Evolutionary conservation across 2,797 vertebrate species (phyloP).

Genomic region (Numenius phaeopus): DNA sequence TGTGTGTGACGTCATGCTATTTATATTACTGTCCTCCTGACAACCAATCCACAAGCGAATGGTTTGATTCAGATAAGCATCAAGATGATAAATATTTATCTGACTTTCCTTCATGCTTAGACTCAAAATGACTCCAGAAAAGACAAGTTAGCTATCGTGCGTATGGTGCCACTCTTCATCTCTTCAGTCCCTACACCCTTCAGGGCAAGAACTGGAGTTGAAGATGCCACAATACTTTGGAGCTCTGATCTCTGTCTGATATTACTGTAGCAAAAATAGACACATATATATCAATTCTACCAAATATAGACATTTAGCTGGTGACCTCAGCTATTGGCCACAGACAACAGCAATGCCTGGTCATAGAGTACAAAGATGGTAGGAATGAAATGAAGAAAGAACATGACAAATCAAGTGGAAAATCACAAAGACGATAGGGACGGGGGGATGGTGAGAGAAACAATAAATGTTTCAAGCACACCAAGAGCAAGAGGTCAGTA

Average conservation of each 20-base stretch:
- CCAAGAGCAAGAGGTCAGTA: background rate
- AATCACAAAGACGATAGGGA: background rate
- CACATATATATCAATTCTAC: background rate
- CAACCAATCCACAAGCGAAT: background rate
- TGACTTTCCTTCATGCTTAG: background rate
- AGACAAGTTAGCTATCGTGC: background rate
- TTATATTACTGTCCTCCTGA: background rate
- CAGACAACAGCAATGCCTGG: background rate
- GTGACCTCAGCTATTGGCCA: background rate
- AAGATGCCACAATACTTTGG: background rate
- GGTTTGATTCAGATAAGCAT: slow-evolving; percentile 26
- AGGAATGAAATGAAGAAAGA: slow-evolving; percentile 5
- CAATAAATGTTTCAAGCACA: slow-evolving; percentile 19
- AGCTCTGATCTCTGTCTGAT: background rate
- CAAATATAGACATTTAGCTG: background rate
- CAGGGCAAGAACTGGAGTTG: background rate
- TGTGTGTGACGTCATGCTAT: background rate
- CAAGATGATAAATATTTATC: background rate
- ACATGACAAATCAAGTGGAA: background rate
- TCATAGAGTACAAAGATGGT: background rate
- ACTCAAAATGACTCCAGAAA: background rate
- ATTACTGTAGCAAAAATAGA: background rate
- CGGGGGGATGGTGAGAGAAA: background rate
- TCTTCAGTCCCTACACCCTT: background rate
- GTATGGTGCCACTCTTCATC: background rate